Conservation (phyloP, 2,888 invertebrate species). For the Pteria penguin region DNA sequence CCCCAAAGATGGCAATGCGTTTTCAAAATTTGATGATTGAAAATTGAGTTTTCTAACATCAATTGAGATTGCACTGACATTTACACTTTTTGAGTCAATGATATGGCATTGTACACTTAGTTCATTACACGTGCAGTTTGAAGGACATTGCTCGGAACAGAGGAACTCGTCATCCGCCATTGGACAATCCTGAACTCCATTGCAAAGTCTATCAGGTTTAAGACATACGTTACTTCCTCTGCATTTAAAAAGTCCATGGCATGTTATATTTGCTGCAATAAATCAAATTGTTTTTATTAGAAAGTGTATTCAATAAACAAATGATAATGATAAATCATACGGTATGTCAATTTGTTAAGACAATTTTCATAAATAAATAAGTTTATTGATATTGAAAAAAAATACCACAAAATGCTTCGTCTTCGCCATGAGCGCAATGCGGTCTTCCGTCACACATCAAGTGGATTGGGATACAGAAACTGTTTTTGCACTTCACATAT, state of each 20-base stretch:
- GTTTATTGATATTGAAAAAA: too few relatives aligned
- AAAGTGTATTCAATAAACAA: too few relatives aligned
- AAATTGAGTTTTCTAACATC: conserved; percentile 29
- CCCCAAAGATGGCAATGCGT: not conserved
- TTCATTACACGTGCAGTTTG: conserved; percentile 42
- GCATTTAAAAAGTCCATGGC: conserved; percentile 43
- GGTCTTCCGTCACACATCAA: conserved; percentile 24
- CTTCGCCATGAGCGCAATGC: conserved; percentile 16
- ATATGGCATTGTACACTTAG: conserved; percentile 30
- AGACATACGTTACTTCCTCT: conserved; percentile 38
- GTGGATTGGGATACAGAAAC: conserved; percentile 11
- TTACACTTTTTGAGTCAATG: not conserved
- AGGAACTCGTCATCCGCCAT: conserved; percentile 51
- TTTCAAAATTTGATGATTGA: conserved; percentile 3
- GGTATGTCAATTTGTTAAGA: too few relatives aligned
- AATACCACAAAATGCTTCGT: conserved; percentile 22
- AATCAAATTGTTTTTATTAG: too few relatives aligned
- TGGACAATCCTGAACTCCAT: conserved; percentile 49
- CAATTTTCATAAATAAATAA: too few relatives aligned
- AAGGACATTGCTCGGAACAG: conserved; percentile 45
- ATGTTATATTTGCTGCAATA: conserved; percentile 12
- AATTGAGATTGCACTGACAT: not conserved
- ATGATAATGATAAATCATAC: too few relatives aligned
- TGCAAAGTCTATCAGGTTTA: conserved; percentile 44
- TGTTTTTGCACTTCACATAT: not conserved